Percentiles rank a stretch among this genome's conserved stretches.
Conservation (phyloP, 2,888 invertebrate genomes). For the Andrena hattorfiana region DNA sequence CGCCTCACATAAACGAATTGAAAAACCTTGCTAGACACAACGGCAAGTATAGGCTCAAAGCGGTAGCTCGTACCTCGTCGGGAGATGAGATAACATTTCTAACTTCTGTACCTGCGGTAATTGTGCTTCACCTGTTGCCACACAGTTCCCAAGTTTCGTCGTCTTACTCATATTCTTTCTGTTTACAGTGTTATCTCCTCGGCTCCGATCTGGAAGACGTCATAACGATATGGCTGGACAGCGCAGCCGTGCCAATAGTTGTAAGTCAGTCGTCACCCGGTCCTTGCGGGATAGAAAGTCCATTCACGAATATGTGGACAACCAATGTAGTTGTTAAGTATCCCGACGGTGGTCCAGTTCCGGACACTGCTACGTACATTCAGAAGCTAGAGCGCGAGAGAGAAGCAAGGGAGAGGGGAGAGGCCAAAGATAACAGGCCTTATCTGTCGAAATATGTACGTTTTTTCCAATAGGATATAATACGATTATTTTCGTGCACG, state of each 20-base stretch:
- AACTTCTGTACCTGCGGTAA: conserved; percentile 93
- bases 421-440: conserved; percentile 96
- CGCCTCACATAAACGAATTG: conserved; percentile 87
- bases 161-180: conserved; percentile 14
- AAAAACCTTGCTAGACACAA: conserved; percentile 89
- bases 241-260: conserved; percentile 92
- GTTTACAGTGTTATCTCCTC: conserved; percentile 89
- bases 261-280: conserved; percentile 87
- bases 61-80: conserved; percentile 89
- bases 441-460: conserved; percentile 99
- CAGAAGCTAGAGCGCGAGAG: conserved; percentile 97
- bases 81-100: conserved; percentile 89
- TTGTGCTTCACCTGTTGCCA: conserved; percentile 43
- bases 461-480: background rate
- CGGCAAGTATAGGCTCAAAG: conserved; percentile 91
- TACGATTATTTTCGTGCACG: conserved; percentile 15
- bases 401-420: conserved; percentile 94
- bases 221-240: conserved; percentile 92
- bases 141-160: background rate
- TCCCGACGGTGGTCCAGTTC: conserved; percentile 94
- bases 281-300: conserved; percentile 82
- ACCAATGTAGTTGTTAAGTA: conserved; percentile 93
- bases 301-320: conserved; percentile 87
- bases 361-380: conserved; percentile 98
- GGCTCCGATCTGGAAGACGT: conserved; percentile 92